These are phyloP conservation scores for Mamestra configurata DNA, from an alignment of 1,140 invertebrate genomes.

Conservation along the genomic window DNA sequence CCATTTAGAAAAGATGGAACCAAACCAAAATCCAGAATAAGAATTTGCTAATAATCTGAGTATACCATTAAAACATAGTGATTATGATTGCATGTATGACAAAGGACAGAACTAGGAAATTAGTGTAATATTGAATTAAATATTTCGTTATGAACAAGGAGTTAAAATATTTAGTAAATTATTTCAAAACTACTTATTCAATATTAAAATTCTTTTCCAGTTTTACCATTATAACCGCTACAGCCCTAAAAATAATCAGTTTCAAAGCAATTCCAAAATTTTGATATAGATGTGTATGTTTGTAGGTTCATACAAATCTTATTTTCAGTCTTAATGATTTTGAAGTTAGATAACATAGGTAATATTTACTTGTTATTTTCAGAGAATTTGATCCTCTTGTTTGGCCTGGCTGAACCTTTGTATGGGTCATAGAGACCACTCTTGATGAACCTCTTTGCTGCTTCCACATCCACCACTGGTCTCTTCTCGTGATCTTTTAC, in stretches of 20 bases:
- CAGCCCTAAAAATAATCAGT: background rate
- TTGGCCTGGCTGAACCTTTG: constrained; percentile 63
- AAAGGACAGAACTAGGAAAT: too few species aligned
- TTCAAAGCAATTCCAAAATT: background rate
- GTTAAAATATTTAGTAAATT: too few species aligned
- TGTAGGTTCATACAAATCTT: constrained; percentile 8
- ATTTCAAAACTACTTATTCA: too few species aligned
- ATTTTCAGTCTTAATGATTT: constrained; percentile 63
- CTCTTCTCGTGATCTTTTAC: constrained; percentile 88
- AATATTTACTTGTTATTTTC: constrained; percentile 63
- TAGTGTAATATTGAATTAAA: too few species aligned
- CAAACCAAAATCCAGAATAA: too few species aligned
- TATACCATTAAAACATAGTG: too few species aligned
- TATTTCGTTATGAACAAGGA: too few species aligned
- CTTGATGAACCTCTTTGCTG: constrained; percentile 89
- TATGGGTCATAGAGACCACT: constrained; percentile 88
- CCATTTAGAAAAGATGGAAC: too few species aligned
- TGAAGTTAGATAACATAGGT: constrained; percentile 46
- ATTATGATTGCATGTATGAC: too few species aligned
- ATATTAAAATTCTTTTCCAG: too few species aligned
- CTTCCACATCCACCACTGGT: constrained; percentile 88
- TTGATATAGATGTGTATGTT: background rate
- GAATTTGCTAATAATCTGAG: too few species aligned
- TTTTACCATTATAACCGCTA: background rate
- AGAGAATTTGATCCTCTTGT: constrained; percentile 80